These are phyloP conservation scores for Molossus molossus DNA, from an alignment of 2,797 vertebrate species.

Conservation along the genomic window DNA sequence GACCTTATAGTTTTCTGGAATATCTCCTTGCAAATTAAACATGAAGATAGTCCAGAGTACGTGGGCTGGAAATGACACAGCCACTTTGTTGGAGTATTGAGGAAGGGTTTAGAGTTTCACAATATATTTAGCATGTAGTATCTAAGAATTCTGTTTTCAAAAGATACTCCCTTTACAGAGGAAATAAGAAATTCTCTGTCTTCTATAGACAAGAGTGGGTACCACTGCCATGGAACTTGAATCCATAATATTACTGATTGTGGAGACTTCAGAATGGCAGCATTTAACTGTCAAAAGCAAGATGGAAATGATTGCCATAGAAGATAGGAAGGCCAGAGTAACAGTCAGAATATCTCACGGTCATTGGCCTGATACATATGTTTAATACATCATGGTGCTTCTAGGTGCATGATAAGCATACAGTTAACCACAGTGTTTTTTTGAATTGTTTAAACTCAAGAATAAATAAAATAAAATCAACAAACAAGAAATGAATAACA, in stretches of 20 bases:
- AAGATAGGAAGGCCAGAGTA: neutral
- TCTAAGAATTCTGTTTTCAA: neutral
- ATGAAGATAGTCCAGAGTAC: neutral
- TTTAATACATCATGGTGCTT: neutral
- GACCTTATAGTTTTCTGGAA: neutral
- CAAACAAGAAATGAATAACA: neutral
- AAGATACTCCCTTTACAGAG: neutral
- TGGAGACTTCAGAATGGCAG: neutral
- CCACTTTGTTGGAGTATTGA: neutral
- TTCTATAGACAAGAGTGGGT: neutral
- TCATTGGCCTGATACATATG: neutral
- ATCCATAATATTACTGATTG: neutral
- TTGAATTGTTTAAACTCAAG: neutral
- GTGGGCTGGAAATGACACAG: neutral
- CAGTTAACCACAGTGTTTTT: neutral
- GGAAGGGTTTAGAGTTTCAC: neutral
- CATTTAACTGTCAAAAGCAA: slow-evolving; percentile 2
- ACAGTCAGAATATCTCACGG: neutral
- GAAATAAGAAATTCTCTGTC: neutral
- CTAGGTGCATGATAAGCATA: neutral
- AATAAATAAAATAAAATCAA: neutral
- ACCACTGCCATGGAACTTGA: neutral
- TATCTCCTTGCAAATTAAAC: neutral
- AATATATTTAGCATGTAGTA: neutral
- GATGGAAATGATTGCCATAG: neutral